Base-by-base conservation (phyloP, 2,888 invertebrate genomes). In the Limenitis camilla region DNA sequence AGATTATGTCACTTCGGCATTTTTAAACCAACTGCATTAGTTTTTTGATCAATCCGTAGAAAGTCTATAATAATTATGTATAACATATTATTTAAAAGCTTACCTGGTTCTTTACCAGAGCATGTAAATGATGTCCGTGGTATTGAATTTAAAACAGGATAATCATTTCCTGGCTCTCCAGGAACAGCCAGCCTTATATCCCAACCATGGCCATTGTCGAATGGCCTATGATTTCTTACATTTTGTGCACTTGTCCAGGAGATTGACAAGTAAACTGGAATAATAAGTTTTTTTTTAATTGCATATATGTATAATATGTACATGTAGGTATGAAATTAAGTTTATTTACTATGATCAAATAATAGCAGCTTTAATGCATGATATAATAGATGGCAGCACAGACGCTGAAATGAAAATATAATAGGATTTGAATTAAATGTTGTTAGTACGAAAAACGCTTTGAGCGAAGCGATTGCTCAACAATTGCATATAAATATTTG, bases 161-260 rank as follows among this genome's bases (percentile, higher is more conserved):
- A 92, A 73, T 92, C 92, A 40, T 78, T 77, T 10, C 91, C 91
- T 1, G 92, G 92, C 63, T 91, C 89, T 0, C 92, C 92, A 5
- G 92, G 92, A 42, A 92, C 90, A 11, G 91, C 89, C 45, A 89
- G 85, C 49, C 90, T 78, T 59, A 92, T 89, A 69, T 91, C 90
- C 80, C 90, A 88, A 40, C 89, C 82, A 58, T 81, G 76, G 35
- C 81, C 74, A 52, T 71, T 73, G 62, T 78, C 81, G 40, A 74
- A 66, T 60, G 76, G 53, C 64, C 40, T 69, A 58, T 46, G 72
- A 9, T 35, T 65, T 60, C 77, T 66, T 11, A 72, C 69, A 57
- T 74, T 76, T 56, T 81, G 80, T 47, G 75, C 76, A 11, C 59
- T 59, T 33, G 59, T 68, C 67, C 66, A 69, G 35, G 69, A 61